Evolutionary conservation across 2,113 vertebrate species (phyloP), one percentile per base, ranked within the genome.

Genomic region (Motacilla tschutschensis): DNA sequence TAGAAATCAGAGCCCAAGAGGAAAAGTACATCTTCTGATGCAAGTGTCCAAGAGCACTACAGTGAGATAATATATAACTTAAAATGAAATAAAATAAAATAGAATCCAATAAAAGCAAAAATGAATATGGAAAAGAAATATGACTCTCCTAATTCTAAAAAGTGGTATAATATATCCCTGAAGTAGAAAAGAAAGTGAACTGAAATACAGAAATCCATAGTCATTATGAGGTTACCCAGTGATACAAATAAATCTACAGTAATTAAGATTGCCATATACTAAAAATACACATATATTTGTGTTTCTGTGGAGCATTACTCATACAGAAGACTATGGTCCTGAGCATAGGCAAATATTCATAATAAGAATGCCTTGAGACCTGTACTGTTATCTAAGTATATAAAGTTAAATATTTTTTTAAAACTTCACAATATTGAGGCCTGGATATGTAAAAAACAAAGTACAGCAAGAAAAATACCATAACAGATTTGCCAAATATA

Each of bases 21-120:
- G 75, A 91, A 81, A 87, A 90, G 46, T 64, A 66, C 10, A n/a
- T 74, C 46, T 89, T 79, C 69, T 70, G 33, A 83, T 74, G n/a
- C 3, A 22, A 78, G 20, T 43, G 44, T 78, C 62, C 79, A 79
- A 80, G 46, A 88, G 65, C 20, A 44, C 19, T 69, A 50, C 33
- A 63, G 40, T 79, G 38, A 79, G 40, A 71, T 78, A 79, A 85
- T 71, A 4, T 47, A 43, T 71, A 74, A 83, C 20, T 69, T 93
- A 40, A 78, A 83, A 51, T 62, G 4, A 74, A 44, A 28, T 51
- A 0, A 59, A 47, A 17, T 48, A 9, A 46, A 83, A 55, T 55
- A 65, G 48, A 79, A 83, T 67, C 16, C 19, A 60, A 10, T 74
- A 48, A 44, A 79, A 85, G 24, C 33, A 87, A 89, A 89, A 85